Conservation (phyloP, 1,140 invertebrate species). For the Bombus sibiricus region DNA sequence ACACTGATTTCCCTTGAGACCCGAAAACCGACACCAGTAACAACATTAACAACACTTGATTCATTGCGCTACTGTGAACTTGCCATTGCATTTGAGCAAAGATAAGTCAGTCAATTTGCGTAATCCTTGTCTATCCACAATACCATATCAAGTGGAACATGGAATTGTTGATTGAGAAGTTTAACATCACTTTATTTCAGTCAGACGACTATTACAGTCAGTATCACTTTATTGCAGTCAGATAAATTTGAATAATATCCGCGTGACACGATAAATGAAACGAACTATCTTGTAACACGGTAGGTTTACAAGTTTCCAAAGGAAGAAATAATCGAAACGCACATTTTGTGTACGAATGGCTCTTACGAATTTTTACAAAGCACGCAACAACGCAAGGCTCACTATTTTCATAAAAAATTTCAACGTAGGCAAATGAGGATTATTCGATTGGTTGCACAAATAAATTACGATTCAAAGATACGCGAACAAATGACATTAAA, state of each 20-base stretch:
- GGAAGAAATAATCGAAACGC: too few species aligned
- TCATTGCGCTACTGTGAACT: constrained; percentile 30
- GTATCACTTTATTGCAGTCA: background rate
- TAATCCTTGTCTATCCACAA: background rate
- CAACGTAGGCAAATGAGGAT: background rate
- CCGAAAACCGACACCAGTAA: constrained; percentile 14
- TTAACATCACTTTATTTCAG: too few species aligned
- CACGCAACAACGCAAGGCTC: background rate
- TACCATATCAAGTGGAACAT: background rate
- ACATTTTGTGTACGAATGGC: too few species aligned
- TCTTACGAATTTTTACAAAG: background rate
- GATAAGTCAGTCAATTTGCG: background rate
- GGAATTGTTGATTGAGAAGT: background rate
- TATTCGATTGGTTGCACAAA: background rate
- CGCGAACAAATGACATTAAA: background rate
- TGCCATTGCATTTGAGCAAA: constrained; percentile 20
- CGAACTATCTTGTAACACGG: too few species aligned
- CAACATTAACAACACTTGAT: background rate
- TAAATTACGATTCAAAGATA: background rate
- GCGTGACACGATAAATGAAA: too few species aligned
- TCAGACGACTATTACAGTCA: background rate
- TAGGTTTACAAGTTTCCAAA: too few species aligned
- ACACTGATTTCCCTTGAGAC: background rate
- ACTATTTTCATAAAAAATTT: background rate
- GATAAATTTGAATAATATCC: too few species aligned